Base-by-base conservation (phyloP, 2,113 vertebrate species). In the Bos indicus region DNA sequence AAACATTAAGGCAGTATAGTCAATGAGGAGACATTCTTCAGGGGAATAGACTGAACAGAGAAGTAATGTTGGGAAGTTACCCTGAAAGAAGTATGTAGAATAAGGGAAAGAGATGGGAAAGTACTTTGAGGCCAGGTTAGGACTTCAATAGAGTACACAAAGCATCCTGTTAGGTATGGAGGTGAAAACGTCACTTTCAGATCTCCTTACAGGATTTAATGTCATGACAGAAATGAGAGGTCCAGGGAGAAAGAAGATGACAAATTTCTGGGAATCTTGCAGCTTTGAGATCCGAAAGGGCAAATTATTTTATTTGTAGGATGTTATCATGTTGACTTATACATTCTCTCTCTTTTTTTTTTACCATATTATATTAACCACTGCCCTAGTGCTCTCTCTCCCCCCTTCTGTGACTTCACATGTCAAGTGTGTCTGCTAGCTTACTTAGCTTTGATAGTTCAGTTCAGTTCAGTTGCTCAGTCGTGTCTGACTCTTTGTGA, bases 401-500 rank as follows among this genome's bases (percentile, higher is more conserved):
- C 43, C 19, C 7, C 1, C 23, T 86, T 15, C 36, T 84, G 17
- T 85, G 56, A 2, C 12, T 88, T 74, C 51, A 40, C 19, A 26
- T 46, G 7, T 28, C 54, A 93, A n/a, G 8, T 83, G 11, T 17
- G 26, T 8, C 14, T 51, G 12, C 57, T 26, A 62, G 52, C 33
- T 82, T 77, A 56, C 16, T 88, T 52, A 71, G n/a, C 13, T 94
- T 94, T 82, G 26, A 80, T 64, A 81, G 52, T 15, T 15, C 59
- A 62, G 59, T 60, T 60, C 59, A 60, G 59, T 62, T 62, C 12
- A 62, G 59, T 62, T 1, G 0, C 6, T 30, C 59, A 62, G 28
- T 30, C 0, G 0, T 62, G 28, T 6, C 59, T 0, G 0, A 15
- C 13, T 62, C 28, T 30, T 60, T 62, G 59, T 0, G 6, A 30